Conservation (phyloP, 2,113 vertebrate genomes). For the Osmerus eperlanus region DNA sequence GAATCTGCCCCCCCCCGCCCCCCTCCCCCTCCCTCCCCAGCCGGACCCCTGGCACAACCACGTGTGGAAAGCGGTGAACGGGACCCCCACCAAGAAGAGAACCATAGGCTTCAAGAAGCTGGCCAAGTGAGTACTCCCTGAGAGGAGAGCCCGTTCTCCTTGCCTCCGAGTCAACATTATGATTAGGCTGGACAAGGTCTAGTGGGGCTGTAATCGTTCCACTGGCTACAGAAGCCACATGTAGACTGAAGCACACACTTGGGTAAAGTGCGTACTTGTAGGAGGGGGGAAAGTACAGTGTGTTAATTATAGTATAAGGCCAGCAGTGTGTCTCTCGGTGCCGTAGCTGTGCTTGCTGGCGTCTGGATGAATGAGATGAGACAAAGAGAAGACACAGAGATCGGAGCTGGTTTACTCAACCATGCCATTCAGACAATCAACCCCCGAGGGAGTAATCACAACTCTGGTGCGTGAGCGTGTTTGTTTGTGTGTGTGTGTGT, state of each 20-base stretch:
- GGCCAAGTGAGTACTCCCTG: conserved; percentile 83
- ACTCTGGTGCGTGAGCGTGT: conserved; percentile 27
- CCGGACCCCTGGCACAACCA: conserved; percentile 93
- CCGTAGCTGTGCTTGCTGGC: no score
- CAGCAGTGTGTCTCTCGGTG: not conserved
- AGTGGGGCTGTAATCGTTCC: not conserved
- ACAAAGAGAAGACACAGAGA: conserved; percentile 20
- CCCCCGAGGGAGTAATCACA: conserved; percentile 63
- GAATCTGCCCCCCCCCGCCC: no score
- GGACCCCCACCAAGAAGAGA: conserved; percentile 94
- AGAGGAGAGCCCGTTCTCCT: not conserved
- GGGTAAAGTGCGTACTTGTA: not conserved
- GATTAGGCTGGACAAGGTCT: not conserved
- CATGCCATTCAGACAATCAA: conserved; percentile 61
- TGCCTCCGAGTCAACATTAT: not conserved
- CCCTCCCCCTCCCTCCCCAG: conserved; percentile 59
- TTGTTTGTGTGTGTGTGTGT: not conserved
- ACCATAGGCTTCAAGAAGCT: conserved; percentile 98
- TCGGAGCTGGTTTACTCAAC: conserved; percentile 33
- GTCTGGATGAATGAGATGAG: conserved; percentile 1
- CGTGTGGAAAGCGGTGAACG: conserved; percentile 92
- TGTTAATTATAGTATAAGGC: conserved; percentile 1
- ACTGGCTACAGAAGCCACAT: not conserved
- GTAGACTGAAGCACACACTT: conserved; percentile 3
- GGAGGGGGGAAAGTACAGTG: no score